Evolutionary conservation across 1,140 invertebrate species (phyloP).

Genomic region (Brachionus rotundiformis): DNA sequence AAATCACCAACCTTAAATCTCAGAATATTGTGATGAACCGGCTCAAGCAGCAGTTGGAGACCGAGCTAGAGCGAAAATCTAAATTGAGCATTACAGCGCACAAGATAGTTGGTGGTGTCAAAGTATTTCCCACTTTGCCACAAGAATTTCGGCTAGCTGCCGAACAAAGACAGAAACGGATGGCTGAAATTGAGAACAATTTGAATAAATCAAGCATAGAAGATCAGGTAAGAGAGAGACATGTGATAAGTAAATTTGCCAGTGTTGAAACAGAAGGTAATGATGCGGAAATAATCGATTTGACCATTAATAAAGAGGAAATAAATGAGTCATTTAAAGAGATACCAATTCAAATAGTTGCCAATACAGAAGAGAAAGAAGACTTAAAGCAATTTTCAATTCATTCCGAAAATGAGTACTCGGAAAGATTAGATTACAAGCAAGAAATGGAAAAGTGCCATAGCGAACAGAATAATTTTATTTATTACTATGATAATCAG

Average conservation of each 20-base stretch:
- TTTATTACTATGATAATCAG: conserved; percentile 49
- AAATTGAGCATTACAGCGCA: conserved; percentile 2
- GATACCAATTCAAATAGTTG: conserved; percentile 10
- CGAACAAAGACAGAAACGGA: conserved; percentile 18
- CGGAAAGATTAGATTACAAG: not conserved
- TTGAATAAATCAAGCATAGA: not conserved
- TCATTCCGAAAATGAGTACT: not conserved
- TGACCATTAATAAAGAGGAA: conserved; percentile 44
- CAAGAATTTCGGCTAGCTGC: conserved; percentile 9
- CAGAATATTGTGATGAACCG: conserved; percentile 6
- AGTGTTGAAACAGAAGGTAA: not conserved
- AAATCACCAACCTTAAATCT: conserved; percentile 21
- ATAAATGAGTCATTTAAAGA: conserved; percentile 16
- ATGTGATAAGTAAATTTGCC: not conserved
- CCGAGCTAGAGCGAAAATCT: not conserved
- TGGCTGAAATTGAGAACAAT: conserved; percentile 38
- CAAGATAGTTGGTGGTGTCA: conserved; percentile 45
- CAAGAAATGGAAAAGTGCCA: not conserved
- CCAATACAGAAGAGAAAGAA: not conserved
- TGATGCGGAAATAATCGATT: conserved; percentile 42
- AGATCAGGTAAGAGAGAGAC: not conserved
- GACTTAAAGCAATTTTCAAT: not conserved
- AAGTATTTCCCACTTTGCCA: conserved; percentile 42
- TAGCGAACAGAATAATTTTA: conserved; percentile 2
- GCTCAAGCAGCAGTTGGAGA: not conserved